Evolutionary conservation across 2,113 vertebrate genomes (phyloP).

Genomic region (Perca schrenkii): DNA sequence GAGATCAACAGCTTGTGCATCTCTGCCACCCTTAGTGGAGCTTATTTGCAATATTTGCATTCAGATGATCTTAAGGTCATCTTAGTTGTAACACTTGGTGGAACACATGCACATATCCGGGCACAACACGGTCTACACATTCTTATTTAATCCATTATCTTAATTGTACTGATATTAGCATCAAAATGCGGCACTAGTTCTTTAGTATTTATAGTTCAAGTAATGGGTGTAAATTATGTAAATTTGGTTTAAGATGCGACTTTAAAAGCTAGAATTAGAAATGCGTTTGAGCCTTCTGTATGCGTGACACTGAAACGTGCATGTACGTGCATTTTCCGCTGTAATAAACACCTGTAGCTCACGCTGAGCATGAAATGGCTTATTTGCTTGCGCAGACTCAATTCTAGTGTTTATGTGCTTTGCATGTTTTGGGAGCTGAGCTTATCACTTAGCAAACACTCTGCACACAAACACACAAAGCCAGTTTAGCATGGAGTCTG

Average conservation of each 20-base stretch:
- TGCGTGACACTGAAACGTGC: background rate
- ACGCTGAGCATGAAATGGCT: conserved; percentile 44
- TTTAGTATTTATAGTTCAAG: background rate
- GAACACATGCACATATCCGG: background rate
- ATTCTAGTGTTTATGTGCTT: conserved; percentile 29
- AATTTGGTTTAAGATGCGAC: conserved; percentile 16
- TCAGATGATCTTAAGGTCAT: background rate
- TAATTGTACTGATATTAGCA: background rate
- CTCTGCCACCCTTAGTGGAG: background rate
- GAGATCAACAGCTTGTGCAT: conserved; percentile 1
- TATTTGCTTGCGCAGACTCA: conserved; percentile 31
- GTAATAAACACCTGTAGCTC: conserved; percentile 50
- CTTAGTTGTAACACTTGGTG: background rate
- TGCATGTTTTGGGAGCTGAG: conserved; percentile 46
- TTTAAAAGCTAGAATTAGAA: conserved; percentile 20
- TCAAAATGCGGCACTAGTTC: background rate
- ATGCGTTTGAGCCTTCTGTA: conserved; percentile 13
- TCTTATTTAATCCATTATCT: background rate
- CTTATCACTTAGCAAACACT: conserved; percentile 40
- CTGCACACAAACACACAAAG: background rate
- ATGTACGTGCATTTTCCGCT: conserved; percentile 40
- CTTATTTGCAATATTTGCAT: no score
- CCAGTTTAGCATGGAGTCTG: background rate
- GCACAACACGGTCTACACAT: background rate
- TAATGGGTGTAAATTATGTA: conserved; percentile 39